phyloP scores from a whole-genome alignment of 2,888 invertebrate species.

The Stegophylla sp. region DNA sequence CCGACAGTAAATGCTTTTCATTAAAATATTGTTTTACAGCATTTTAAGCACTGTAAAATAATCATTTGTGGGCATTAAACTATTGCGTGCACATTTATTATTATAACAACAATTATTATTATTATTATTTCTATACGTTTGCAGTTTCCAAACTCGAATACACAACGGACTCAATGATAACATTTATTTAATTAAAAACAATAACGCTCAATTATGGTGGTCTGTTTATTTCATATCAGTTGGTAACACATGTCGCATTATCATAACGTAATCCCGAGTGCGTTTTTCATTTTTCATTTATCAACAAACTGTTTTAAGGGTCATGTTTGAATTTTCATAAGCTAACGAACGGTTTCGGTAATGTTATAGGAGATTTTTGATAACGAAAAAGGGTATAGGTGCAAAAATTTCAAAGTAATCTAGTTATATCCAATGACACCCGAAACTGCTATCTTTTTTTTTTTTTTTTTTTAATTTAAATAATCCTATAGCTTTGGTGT shows the following conservation, averaged over 20 bases:
- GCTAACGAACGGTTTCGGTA: background rate
- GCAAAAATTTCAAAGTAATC: background rate
- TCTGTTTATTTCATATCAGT: background rate
- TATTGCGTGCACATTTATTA: too few relatives aligned
- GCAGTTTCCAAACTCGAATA: background rate
- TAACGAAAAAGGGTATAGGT: background rate
- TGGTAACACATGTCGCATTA: background rate
- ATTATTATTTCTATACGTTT: too few relatives aligned
- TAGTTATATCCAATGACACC: slow-evolving; percentile 6
- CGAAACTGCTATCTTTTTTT: background rate
- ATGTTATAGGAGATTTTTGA: background rate
- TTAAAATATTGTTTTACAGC: too few relatives aligned
- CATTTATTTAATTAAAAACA: background rate
- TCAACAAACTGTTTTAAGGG: background rate
- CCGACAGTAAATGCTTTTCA: too few relatives aligned
- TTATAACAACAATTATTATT: too few relatives aligned
- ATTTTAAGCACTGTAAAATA: too few relatives aligned
- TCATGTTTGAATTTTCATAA: background rate
- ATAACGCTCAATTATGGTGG: background rate
- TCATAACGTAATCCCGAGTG: background rate
- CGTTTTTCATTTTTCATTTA: background rate
- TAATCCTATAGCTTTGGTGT: slow-evolving; percentile 18
- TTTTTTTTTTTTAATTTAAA: background rate
- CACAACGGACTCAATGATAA: background rate
- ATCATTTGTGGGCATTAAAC: too few relatives aligned